Base-by-base conservation (phyloP, 2,888 invertebrate genomes). In the Stenotaenia linearis region DNA sequence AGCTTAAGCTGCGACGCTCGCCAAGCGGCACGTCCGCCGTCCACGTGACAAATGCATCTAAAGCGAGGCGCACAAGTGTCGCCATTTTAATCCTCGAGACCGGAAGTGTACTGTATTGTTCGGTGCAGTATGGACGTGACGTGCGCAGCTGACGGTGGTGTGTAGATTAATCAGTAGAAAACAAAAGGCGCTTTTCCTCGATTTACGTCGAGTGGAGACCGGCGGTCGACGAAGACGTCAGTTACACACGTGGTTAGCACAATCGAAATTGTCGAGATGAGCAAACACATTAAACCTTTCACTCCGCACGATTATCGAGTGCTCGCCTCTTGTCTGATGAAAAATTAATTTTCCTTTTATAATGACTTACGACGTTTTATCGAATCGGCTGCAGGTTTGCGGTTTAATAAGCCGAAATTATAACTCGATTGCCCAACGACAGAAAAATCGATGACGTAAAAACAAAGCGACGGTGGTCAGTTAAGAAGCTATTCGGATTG, bases 271-370 rank as follows among this genome's bases (percentile, higher is more conserved):
- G 77, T 77, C 77, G 45, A 77, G 37, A 37, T 77, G 40, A 77
- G 40, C 77, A 77, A 77, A 77, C 77, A 77, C 77, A 77, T 77
- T 77, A 77, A 77, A 35, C 77, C 77, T 77, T 77, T 77, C 77
- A 40, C 21, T 75, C 21, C 12, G 37, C 74, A 45, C 74, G 74
- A 74, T 74, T 74, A 74, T 45, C 45, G 45, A 45, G 45, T 45
- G 45, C 45, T 45, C 10, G 45, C 45, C 45, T 45, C 45, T 45
- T 45, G 45, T 45, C 45, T 45, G 45, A 45, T n/a, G 45, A n/a
- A 45, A 61, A 61, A 61, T 61, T 61, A 61, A 61, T 61, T 61
- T 61, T 61, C n/a, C 45, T 45, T 15, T 45, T 45, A 45, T n/a
- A 45, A 45, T n/a, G 18, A n/a, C 45, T 45, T 45, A 3, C 45